These are phyloP conservation scores for Lasioglossum oenotherae DNA, from an alignment of 2,888 invertebrate genomes.

Conservation along the genomic window DNA sequence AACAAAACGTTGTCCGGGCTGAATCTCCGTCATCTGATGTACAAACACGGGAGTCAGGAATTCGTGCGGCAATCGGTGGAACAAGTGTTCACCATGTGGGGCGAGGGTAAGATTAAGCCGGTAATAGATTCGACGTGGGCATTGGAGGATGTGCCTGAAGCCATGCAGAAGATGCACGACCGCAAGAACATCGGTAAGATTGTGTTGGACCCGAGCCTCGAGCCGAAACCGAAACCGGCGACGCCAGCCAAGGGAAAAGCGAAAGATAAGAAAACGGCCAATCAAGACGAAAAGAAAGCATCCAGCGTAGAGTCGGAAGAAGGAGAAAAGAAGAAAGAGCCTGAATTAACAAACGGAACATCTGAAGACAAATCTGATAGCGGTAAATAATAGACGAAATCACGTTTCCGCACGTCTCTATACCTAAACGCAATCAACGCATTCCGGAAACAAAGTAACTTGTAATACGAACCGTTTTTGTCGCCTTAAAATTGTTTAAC, in stretches of 20 bases:
- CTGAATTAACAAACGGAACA: slow-evolving; percentile 85
- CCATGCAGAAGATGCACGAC: slow-evolving; percentile 97
- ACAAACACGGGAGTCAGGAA: slow-evolving; percentile 90
- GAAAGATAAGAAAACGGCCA: slow-evolving; percentile 90
- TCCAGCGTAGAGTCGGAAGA: slow-evolving; percentile 84
- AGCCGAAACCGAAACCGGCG: slow-evolving; percentile 92
- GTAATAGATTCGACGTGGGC: slow-evolving; percentile 94
- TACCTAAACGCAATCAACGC: not conserved
- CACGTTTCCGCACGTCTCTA: slow-evolving; percentile 8
- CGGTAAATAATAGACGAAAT: slow-evolving; percentile 77
- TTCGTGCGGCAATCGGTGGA: slow-evolving; percentile 90
- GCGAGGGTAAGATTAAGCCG: slow-evolving; percentile 92
- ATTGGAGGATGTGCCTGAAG: slow-evolving; percentile 94
- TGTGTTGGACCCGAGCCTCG: slow-evolving; percentile 91
- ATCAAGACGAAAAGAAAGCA: slow-evolving; percentile 88
- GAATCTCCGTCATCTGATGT: slow-evolving; percentile 93
- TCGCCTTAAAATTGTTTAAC: not conserved
- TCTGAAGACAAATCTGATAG: slow-evolving; percentile 85
- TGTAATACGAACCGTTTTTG: not conserved
- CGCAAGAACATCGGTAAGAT: slow-evolving; percentile 96
- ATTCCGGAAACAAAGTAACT: not conserved
- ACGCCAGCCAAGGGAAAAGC: slow-evolving; percentile 91
- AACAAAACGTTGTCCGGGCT: slow-evolving; percentile 94
- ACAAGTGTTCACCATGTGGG: slow-evolving; percentile 91
- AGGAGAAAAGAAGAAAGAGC: slow-evolving; percentile 85